Base-by-base conservation (phyloP, 2,797 vertebrate species). In the Pangasius macronema region DNA sequence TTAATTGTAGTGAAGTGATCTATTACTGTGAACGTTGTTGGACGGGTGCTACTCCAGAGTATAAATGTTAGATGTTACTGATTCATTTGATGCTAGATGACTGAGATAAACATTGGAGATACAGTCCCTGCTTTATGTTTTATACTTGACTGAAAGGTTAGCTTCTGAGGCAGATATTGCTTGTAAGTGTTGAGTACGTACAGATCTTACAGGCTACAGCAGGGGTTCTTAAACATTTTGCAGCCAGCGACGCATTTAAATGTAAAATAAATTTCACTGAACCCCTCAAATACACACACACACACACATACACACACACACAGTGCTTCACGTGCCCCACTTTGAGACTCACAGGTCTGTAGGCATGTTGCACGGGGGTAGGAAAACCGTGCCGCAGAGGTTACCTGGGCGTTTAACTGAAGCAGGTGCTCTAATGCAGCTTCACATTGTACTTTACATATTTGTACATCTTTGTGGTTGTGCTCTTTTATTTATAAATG, bases 11-110 rank as follows among this genome's bases (percentile, higher is more conserved):
- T 46, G 39, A 57, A 73, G 16, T 49, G 57, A 82, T 85, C 75
- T 88, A 67, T 82, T 82, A 65, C 20, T 73, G 42, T 81, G 3
- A 77, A 30, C 9, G 33, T 67, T 63, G 33, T 84, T 24, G 18
- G 39, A 65, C 3, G 9, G 73, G 20, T 75, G n/a, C 22, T 75
- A 61, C 61, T 84, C 70, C 30, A 65, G 59, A 67, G 79, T 27
- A 67, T 18, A 65, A 73, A 76, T 84, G 20, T 79, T 59, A 27
- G 14, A 16, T 85, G 75, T 65, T 82, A 82, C n/a, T 53, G 65
- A 80, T 81, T 81, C 11, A 53, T 73, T 63, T 33, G 61, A 80
- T 51, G 59, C 82, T 77, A 13, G 53, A 53, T 68, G 33, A 65
- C 59, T 14, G 53, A 30, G 57, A 75, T 46, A 16, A 73, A 30